These are phyloP conservation scores for Coreoperca whiteheadi DNA, from an alignment of 2,113 vertebrate genomes.

Conservation along the genomic window DNA sequence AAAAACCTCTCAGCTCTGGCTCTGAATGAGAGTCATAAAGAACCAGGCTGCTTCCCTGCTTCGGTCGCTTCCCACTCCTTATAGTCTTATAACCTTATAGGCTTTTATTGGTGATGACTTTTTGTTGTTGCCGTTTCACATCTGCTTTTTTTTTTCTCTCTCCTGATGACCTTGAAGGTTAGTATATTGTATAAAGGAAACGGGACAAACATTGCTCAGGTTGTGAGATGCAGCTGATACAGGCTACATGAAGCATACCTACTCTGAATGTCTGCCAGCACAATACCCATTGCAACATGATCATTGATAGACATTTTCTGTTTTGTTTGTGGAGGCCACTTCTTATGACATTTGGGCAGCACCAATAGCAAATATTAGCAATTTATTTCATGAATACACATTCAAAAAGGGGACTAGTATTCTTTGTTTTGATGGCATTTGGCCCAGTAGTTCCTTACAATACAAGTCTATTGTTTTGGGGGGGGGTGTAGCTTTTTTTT, in stretches of 20 bases:
- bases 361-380: too few species aligned
- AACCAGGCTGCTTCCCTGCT: conserved; percentile 15
- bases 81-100: neutral
- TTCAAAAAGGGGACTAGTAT: neutral
- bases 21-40: conserved; percentile 43
- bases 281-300: too few species aligned
- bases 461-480: neutral
- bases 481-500: too few species aligned
- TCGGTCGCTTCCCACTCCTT: conserved; percentile 13
- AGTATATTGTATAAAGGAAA: neutral
- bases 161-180: neutral
- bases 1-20: conserved; percentile 27
- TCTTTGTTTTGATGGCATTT: neutral
- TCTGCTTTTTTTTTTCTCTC: neutral
- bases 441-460: neutral
- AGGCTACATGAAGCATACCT: neutral
- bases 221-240: neutral
- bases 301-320: neutral
- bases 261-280: neutral
- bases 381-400: neutral
- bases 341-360: too few species aligned
- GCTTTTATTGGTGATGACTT: neutral
- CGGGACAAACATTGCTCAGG: neutral
- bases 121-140: conserved; percentile 14
- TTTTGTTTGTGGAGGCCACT: neutral